Base-by-base conservation (phyloP, 2,888 invertebrate genomes). In the Lepidocyrtoides sp. region DNA sequence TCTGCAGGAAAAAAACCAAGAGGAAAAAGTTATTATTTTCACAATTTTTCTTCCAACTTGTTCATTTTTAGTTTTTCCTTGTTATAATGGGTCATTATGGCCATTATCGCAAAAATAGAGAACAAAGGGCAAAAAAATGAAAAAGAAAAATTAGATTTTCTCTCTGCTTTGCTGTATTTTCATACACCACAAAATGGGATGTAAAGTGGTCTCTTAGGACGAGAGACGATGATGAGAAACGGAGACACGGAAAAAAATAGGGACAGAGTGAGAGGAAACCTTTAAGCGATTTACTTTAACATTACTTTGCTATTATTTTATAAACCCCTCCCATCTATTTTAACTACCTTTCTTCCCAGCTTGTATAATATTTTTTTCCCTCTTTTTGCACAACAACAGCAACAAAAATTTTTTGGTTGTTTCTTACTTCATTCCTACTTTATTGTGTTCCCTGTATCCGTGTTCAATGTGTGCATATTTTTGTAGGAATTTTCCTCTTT, bases 161-260 rank as follows among this genome's bases (percentile, higher is more conserved):
- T 12, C n/a, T 51, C 66, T 75, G 44, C 41, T 41, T 8, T 23
- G 17, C 41, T 36, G 41, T 69, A 75, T 48, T 75, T 75, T 75
- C 5, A 44, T 75, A 75, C 44, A 72, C 20, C 20, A 23, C 72
- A 75, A 86, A 86, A 75, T 72, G 86, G 60, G 36, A 86, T 75
- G 75, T 86, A 86, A 83, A 86, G 75, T 86, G 86, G 86, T 86
- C 86, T 86, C 75, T 86, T 77, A 86, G 69, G 86, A 86, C 7
- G 26, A 86, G 69, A n/a, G 23, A 17, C 17, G 69, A 36, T 20
- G 41, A 69, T 36, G 69, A 41, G 8, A 36, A 69, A 26, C 20
- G 66, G n/a, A 72, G 44, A 75, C 10, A 20, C 23, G 17, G 23
- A 48, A 23, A 75, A 32, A 75, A 75, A 75, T 48, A 12, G 48